A percentile compares a stretch with the other conserved stretches of the same genome.
Evolutionary conservation across 2,797 vertebrate species (phyloP).

Genomic region (Characodon lateralis): DNA sequence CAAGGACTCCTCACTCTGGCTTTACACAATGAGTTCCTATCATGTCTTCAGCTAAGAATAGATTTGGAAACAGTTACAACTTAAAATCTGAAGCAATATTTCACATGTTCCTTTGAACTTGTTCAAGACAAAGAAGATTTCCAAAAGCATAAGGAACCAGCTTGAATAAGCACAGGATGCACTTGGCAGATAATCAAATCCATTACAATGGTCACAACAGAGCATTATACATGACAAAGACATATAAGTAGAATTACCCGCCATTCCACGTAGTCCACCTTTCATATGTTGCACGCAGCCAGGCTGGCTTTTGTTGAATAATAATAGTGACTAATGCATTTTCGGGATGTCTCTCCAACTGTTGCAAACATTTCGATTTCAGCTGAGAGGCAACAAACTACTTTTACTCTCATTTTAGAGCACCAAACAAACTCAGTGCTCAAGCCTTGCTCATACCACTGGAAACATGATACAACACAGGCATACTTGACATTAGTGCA

Average conservation of each 20-base stretch:
- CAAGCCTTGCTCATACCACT: slow-evolving; percentile 41
- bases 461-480: slow-evolving; percentile 47
- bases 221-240: slow-evolving; percentile 3
- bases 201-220: slow-evolving; percentile 1
- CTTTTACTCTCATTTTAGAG: slow-evolving; percentile 39
- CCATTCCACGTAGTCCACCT: slow-evolving; percentile 61
- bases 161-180: slow-evolving; percentile 1
- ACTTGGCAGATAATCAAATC: slow-evolving; percentile 3
- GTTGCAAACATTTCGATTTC: slow-evolving; percentile 20
- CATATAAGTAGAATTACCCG: slow-evolving; percentile 9
- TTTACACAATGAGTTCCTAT: slow-evolving; percentile 25
- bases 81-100: slow-evolving; percentile 22
- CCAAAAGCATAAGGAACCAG: background rate
- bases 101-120: slow-evolving; percentile 6
- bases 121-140: background rate
- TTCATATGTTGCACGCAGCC: slow-evolving; percentile 57
- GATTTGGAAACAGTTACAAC: slow-evolving; percentile 14
- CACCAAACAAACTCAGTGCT: slow-evolving; percentile 40
- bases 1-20: slow-evolving; percentile 8
- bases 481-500: slow-evolving; percentile 26
- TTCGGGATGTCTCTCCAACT: slow-evolving; percentile 30
- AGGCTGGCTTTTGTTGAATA: slow-evolving; percentile 74
- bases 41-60: slow-evolving; percentile 48
- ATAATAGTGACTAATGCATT: slow-evolving; percentile 27
- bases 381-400: slow-evolving; percentile 19